phyloP scores from a whole-genome alignment of 2,888 invertebrate species.

The Spialia ferax region DNA sequence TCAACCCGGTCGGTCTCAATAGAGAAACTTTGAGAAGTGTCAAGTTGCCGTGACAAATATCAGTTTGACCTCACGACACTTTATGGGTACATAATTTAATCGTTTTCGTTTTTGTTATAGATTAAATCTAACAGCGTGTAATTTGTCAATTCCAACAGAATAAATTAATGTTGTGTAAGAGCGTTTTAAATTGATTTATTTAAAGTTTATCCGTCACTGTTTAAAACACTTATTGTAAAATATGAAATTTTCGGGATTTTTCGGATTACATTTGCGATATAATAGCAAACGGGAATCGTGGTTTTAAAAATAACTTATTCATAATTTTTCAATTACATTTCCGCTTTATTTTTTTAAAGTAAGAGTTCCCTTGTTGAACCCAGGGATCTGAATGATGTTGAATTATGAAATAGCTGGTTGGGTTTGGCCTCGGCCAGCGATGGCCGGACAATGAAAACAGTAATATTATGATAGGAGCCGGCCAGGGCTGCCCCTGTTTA shows the following conservation, averaged over 20 bases:
- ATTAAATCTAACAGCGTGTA: background rate
- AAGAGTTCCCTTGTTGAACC: constrained; percentile 4
- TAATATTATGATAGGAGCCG: constrained; percentile 79
- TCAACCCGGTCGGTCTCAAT: constrained; percentile 35
- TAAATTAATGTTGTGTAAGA: too few species aligned
- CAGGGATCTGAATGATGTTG: constrained; percentile 13
- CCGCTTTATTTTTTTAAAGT: too few species aligned
- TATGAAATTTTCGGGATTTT: too few species aligned
- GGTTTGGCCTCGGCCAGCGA: constrained; percentile 32
- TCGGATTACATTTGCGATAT: too few species aligned
- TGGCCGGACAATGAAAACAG: constrained; percentile 65
- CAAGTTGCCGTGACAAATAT: constrained; percentile 57
- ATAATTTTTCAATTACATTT: too few species aligned
- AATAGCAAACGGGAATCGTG: too few species aligned
- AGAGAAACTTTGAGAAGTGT: constrained; percentile 53
- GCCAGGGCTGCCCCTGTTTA: constrained; percentile 67
- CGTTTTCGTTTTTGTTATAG: constrained; percentile 8
- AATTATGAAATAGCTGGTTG: constrained; percentile 29
- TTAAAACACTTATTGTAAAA: too few species aligned
- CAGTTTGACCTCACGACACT: constrained; percentile 50
- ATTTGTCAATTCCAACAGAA: background rate
- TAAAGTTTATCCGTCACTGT: too few species aligned
- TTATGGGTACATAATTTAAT: background rate
- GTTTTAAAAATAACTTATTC: too few species aligned
- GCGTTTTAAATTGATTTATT: too few species aligned